These are phyloP conservation scores for Graphium colonna DNA, from an alignment of 2,888 invertebrate genomes.

Conservation along the genomic window DNA sequence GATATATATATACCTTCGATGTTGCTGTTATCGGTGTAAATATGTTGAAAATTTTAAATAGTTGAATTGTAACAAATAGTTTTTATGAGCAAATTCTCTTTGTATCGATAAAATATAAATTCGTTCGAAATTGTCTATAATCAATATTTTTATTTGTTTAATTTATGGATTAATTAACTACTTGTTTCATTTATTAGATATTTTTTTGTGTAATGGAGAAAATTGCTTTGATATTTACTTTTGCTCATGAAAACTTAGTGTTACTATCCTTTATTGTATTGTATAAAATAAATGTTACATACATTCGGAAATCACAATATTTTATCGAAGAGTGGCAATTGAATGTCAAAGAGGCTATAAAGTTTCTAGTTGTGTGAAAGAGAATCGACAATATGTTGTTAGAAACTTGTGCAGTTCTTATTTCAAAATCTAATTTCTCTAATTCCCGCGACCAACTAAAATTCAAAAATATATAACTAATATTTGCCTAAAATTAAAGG, in stretches of 20 bases:
- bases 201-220: too few species aligned
- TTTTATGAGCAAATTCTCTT: too few species aligned
- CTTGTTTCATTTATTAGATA: too few species aligned
- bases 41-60: background rate
- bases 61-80: too few species aligned
- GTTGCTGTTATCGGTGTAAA: slow-evolving; percentile 9
- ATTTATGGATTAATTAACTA: too few species aligned
- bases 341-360: slow-evolving; percentile 34
- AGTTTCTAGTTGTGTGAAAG: slow-evolving; percentile 8
- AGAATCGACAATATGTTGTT: background rate
- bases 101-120: too few species aligned
- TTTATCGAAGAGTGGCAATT: slow-evolving; percentile 42
- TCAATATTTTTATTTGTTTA: too few species aligned
- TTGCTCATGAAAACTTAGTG: background rate
- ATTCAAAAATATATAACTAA: background rate
- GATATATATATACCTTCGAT: too few species aligned
- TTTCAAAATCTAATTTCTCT: background rate
- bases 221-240: background rate
- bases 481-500: background rate
- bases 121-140: too few species aligned
- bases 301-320: slow-evolving; percentile 23
- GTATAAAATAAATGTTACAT: slow-evolving; percentile 27
- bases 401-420: slow-evolving; percentile 13
- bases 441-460: background rate
- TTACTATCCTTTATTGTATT: slow-evolving; percentile 9